Evolutionary conservation across 1,140 invertebrate genomes (phyloP).

Genomic region (Achroia grisella): DNA sequence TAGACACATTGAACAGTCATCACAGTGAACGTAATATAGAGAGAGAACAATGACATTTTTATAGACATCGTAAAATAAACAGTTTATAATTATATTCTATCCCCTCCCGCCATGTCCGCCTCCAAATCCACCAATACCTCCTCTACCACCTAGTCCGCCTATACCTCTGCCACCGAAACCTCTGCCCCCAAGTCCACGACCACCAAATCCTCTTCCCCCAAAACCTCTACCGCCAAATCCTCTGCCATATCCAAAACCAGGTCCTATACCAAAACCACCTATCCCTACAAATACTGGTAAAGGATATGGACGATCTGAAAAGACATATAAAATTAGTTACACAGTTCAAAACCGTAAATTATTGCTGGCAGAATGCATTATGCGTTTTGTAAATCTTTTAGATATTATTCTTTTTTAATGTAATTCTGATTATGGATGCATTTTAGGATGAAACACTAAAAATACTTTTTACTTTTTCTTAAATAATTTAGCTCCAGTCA

Average conservation of each 20-base stretch:
- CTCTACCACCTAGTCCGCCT: constrained; percentile 16
- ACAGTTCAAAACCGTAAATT: no score
- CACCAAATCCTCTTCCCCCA: constrained; percentile 24
- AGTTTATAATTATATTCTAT: background rate
- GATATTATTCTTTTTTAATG: no score
- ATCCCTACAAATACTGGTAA: constrained; percentile 24
- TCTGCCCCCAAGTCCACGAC: constrained; percentile 23
- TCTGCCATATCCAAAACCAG: constrained; percentile 9
- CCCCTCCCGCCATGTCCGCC: constrained; percentile 26
- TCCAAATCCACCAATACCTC: constrained; percentile 12
- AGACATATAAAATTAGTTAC: background rate
- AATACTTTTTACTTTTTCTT: no score
- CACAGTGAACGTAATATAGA: no score
- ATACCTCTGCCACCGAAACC: constrained; percentile 19
- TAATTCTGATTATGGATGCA: no score
- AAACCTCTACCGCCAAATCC: constrained; percentile 25
- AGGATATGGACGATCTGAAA: constrained; percentile 23
- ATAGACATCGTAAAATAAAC: no score
- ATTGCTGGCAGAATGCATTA: no score
- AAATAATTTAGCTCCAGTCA: no score
- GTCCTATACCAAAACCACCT: constrained; percentile 13
- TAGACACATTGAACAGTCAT: no score
- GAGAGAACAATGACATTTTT: no score
- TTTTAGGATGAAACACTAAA: no score
- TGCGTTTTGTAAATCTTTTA: no score